phyloP scores from a whole-genome alignment of 1,140 invertebrate genomes.

The Coenobita brevimanus region DNA sequence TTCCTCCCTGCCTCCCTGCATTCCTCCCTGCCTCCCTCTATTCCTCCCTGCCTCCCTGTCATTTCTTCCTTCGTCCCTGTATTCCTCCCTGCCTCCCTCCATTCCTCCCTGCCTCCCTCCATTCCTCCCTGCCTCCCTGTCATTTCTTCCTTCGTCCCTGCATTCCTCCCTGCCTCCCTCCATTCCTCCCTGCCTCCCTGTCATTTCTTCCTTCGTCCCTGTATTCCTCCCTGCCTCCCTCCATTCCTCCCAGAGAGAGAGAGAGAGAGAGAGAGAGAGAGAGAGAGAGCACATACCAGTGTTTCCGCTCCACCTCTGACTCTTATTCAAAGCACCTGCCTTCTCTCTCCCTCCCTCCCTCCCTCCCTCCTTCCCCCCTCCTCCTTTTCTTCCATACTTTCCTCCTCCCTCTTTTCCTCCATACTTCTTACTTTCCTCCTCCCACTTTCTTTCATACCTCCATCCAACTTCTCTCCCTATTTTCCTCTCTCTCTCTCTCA shows the following conservation, averaged over 20 bases:
- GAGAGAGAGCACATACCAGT: too few relatives aligned
- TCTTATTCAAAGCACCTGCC: not conserved
- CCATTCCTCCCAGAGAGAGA: too few relatives aligned
- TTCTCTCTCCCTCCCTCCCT: not conserved
- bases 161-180: not conserved
- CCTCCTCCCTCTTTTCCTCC: not conserved
- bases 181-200: too few relatives aligned
- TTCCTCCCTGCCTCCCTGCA: not conserved
- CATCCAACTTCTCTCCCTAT: too few relatives aligned
- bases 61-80: too few relatives aligned
- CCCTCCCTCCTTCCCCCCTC: not conserved
- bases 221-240: not conserved
- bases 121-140: not conserved
- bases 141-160: not conserved
- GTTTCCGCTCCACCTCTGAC: not conserved
- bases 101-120: not conserved
- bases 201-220: too few relatives aligned
- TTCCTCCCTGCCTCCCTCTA: not conserved
- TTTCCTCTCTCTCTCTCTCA: not conserved
- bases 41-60: too few relatives aligned
- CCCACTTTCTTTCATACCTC: not conserved
- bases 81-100: not conserved
- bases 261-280: too few relatives aligned
- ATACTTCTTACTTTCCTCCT: not conserved
- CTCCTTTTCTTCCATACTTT: not conserved